Evolutionary conservation across 2,797 vertebrate species (phyloP), one percentile per base, ranked within the genome.

Genomic region (Clarias laeviceps): DNA sequence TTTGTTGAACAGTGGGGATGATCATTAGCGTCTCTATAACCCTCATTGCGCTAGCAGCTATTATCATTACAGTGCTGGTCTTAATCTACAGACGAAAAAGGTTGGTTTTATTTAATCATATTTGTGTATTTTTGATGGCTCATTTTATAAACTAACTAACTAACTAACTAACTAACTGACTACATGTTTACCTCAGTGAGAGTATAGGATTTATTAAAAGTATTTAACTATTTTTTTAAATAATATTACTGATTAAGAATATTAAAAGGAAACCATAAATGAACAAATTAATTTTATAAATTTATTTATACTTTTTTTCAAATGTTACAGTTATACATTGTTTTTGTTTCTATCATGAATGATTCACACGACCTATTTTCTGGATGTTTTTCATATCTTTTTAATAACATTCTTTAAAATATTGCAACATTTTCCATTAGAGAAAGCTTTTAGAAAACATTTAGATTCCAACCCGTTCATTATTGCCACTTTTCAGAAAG

Each of bases 21-120:
- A 5, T 14, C 22, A 27, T 80, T 17, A 24, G 2, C 40, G 68
- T 84, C 34, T 22, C 0, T 74, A 27, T 84, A 72, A 1, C 6
- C 32, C 11, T 87, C n/a, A 1, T 74, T 12, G 14, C 81, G 24
- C 69, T 84, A 15, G 77, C 18, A 68, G n/a, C 24, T 57, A 64
- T 73, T 22, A 59, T 45, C 59, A 37, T n/a, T 20, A 12, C 22
- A n/a, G 68, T 74, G 40, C 15, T 83, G 11, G 45, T 74, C 18
- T 29, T 80, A 45, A 11, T 80, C 34, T 22, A 27, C 66, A 84
- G 61, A 81, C 59, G 9, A 34, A 84, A 74, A 87, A 66, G 82
- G 85, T 84, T 59, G 9, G 82, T 22, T 45, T 74, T 2, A 11
- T 45, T 66, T 57, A 20, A 0, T 5, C 14, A 22, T 18, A 14